A percentile compares a stretch with the other conserved stretches of the same genome.
Evolutionary conservation across 2,888 invertebrate species (phyloP).

Genomic region (Serrognathus titanus): DNA sequence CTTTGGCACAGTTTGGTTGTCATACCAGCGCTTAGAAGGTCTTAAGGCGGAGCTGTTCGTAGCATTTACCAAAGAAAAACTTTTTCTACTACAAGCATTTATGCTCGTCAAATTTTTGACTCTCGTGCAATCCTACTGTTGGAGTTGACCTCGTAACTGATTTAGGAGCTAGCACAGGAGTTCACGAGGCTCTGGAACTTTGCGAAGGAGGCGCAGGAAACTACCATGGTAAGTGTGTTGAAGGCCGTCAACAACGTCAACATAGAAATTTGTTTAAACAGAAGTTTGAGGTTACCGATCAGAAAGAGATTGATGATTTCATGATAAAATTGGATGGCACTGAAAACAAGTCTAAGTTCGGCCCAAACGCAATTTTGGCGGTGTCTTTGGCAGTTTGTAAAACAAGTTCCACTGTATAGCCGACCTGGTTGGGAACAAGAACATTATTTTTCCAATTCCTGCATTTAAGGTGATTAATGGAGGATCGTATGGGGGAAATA

Average conservation of each 20-base stretch:
- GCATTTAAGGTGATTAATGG: constrained; percentile 99
- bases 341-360: constrained; percentile 93
- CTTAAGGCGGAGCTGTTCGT: no score
- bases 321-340: constrained; percentile 91
- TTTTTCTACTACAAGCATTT: constrained; percentile 54
- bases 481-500: constrained; percentile 98
- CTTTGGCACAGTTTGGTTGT: no score
- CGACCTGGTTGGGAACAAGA: constrained; percentile 88
- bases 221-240: constrained; percentile 92
- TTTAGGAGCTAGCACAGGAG: constrained; percentile 89
- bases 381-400: constrained; percentile 95
- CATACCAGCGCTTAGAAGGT: no score
- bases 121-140: constrained; percentile 98
- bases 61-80: not conserved
- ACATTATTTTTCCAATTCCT: constrained; percentile 92
- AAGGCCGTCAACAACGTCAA: constrained; percentile 94
- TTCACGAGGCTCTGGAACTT: constrained; percentile 95
- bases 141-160: constrained; percentile 86
- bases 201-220: constrained; percentile 84
- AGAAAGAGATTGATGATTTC: constrained; percentile 82
- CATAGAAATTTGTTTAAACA: constrained; percentile 68
- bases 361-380: constrained; percentile 96
- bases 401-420: constrained; percentile 81
- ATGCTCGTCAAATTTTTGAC: constrained; percentile 97
- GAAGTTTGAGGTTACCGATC: constrained; percentile 83